A percentile compares a stretch with the other conserved stretches of the same genome.
Conservation (phyloP, 2,797 vertebrate genomes). For the Cryptoprocta ferox region DNA sequence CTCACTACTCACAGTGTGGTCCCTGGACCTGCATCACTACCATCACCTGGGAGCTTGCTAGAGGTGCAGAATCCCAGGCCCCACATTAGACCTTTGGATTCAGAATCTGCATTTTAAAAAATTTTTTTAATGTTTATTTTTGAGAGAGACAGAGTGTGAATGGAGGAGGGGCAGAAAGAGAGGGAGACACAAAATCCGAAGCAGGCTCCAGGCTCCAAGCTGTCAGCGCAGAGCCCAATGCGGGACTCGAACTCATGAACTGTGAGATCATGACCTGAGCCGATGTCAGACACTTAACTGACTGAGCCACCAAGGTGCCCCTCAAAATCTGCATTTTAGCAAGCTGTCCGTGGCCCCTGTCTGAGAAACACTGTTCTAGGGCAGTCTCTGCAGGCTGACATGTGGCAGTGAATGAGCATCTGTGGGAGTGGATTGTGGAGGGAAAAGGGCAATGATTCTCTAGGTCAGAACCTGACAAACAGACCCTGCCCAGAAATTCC, state of each 20-base stretch:
- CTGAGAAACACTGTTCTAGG: background rate
- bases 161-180: too few relatives aligned
- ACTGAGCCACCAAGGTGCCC: too few relatives aligned
- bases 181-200: too few relatives aligned
- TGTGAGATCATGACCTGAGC: too few relatives aligned
- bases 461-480: background rate
- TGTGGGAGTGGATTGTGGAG: background rate
- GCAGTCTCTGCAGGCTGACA: background rate
- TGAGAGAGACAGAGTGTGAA: too few relatives aligned
- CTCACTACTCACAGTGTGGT: background rate
- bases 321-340: background rate
- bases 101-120: background rate
- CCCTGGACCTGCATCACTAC: background rate
- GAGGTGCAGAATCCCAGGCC: background rate
- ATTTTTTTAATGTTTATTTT: too few relatives aligned
- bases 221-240: too few relatives aligned
- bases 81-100: background rate
- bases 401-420: background rate
- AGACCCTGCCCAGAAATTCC: background rate
- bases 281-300: too few relatives aligned
- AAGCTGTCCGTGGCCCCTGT: background rate
- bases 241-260: too few relatives aligned
- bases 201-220: too few relatives aligned
- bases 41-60: background rate
- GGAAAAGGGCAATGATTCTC: background rate